Percentiles rank a stretch among this genome's conserved stretches.
Conservation (phyloP, 2,888 invertebrate genomes). For the Orthosia gothica region DNA sequence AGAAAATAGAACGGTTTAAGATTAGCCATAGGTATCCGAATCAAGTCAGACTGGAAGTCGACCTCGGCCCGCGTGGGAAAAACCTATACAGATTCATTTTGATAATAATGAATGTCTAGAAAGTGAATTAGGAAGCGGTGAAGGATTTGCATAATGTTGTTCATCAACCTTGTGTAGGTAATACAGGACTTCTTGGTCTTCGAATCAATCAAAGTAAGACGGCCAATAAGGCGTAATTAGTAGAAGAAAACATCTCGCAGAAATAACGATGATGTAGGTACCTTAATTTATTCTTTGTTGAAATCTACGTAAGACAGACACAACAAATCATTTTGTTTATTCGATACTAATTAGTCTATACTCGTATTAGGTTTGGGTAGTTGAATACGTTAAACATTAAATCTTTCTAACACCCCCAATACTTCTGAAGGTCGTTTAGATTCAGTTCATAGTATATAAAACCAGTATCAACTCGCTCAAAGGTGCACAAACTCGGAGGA, state of each 20-base stretch:
- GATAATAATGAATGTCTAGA: not conserved
- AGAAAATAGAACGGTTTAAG: not conserved
- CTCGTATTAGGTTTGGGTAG: no score
- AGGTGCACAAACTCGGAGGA: slow-evolving; percentile 21
- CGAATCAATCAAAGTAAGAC: no score
- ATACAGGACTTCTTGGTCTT: no score
- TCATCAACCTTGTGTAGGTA: not conserved
- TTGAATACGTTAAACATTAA: no score
- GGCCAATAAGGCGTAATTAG: no score
- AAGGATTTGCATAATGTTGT: not conserved
- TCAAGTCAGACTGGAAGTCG: not conserved
- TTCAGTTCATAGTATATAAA: not conserved
- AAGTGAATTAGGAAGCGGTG: not conserved
- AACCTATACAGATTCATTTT: not conserved
- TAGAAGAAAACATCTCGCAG: not conserved
- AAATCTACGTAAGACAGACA: not conserved
- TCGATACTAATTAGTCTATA: no score
- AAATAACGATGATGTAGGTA: not conserved
- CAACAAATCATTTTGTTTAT: no score
- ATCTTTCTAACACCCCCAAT: not conserved
- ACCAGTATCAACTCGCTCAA: not conserved
- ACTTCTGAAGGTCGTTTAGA: not conserved
- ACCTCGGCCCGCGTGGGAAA: not conserved
- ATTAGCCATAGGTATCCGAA: no score
- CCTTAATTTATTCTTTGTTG: not conserved